Base-by-base conservation (phyloP, 2,113 vertebrate genomes). In the Lepisosteus osseus region DNA sequence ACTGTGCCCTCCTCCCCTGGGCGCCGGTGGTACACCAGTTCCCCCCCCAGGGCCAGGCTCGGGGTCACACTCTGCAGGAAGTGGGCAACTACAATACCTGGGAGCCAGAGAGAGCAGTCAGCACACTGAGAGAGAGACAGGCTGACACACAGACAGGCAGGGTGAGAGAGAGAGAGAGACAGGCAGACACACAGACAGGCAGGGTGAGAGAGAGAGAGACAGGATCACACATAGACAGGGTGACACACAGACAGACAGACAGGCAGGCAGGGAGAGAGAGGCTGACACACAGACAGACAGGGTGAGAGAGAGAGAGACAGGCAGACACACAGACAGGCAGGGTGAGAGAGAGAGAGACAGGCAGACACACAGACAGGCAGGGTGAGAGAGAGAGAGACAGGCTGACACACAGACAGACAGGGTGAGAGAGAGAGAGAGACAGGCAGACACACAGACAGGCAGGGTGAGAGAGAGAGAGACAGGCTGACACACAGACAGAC, bases 1-100 rank as follows among this genome's bases (percentile, higher is more conserved):
- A 96, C 94, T 0, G 91, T 90, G 54, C 94, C 95, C 74, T 97
- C 94, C 71, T 96, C 94, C 9, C 95, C 95, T 0, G 95, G 93
- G 75, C 95, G 90, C 67, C 86, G 86, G 81, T 96, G 95, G 78
- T 94, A 96, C 43, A 96, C 94, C 6, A 96, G 85, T 79, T 97
- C 95, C 47, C 94, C 94, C 0, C 95, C 95, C 7, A 97, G 82
- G 43, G 93, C 94, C 83, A 96, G 85, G 8, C 85, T 82, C 0
- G 94, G 91, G 0, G 94, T 93, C 76, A 96, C 79, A 14, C 95
- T 95, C 88, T 96, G 95, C 17, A 96, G 91, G 79, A 94, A 95
- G 79, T 96, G 94, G 51, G 91, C 88, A 72, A 96, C 94, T 0
- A 95, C 68, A 80, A 96, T 95, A 17, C 95, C 95, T 96, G 79